Conservation (phyloP, 2,888 invertebrate genomes). For the Biston stratarius region DNA sequence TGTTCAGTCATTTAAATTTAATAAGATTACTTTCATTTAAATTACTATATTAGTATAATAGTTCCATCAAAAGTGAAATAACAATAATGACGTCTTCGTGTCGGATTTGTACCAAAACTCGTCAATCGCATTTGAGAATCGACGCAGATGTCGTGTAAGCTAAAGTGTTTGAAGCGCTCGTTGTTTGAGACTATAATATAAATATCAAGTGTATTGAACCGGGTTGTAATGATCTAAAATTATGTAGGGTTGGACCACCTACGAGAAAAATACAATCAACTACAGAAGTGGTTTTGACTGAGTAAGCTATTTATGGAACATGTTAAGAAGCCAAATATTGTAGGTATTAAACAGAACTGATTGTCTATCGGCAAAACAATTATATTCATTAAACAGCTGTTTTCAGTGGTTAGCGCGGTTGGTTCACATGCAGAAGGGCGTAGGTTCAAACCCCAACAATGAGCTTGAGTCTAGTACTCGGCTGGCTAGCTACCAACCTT, state of each 20-base stretch:
- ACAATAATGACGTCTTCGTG: slow-evolving; percentile 12
- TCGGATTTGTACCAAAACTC: slow-evolving; percentile 10
- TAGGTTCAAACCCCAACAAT: too few relatives aligned
- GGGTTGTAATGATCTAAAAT: slow-evolving; percentile 33
- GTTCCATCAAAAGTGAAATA: slow-evolving; percentile 18
- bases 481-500: too few relatives aligned
- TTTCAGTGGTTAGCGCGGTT: too few relatives aligned
- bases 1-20: neutral
- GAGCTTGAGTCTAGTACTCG: too few relatives aligned
- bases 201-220: slow-evolving; percentile 13
- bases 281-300: neutral
- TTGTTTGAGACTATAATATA: slow-evolving; percentile 20
- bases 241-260: slow-evolving; percentile 31
- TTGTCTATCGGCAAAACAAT: neutral
- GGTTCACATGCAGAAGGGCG: too few relatives aligned
- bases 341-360: neutral
- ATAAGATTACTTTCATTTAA: slow-evolving; percentile 3
- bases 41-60: slow-evolving; percentile 24
- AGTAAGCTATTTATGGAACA: too few relatives aligned
- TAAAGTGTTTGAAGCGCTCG: neutral
- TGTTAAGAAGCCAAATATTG: too few relatives aligned
- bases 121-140: slow-evolving; percentile 5
- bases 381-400: too few relatives aligned
- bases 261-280: slow-evolving; percentile 13
- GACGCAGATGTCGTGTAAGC: neutral